Percentiles rank a stretch among this genome's conserved stretches.
Conservation (phyloP, 2,797 vertebrate species). For the Erpetoichthys calabaricus region DNA sequence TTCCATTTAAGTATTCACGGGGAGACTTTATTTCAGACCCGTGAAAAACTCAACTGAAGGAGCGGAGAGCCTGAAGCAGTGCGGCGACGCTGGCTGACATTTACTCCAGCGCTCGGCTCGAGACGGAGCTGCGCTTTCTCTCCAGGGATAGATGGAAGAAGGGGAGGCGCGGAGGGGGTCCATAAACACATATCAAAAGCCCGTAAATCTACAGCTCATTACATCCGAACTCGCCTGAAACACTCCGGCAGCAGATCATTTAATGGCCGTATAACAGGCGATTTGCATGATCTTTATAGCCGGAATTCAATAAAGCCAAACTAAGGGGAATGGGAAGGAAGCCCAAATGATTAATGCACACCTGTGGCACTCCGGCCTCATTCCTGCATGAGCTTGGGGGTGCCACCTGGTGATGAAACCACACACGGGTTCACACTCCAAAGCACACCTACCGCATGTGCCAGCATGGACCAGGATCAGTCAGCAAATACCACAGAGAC, state of each 20-base stretch:
- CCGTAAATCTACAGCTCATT: conserved; percentile 6
- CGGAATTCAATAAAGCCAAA: conserved; percentile 3
- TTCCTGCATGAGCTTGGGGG: too few relatives aligned
- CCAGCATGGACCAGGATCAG: too few relatives aligned
- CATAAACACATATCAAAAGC: conserved; percentile 3
- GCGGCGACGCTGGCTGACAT: conserved; percentile 1
- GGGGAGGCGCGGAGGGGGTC: background rate
- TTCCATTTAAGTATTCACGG: too few relatives aligned
- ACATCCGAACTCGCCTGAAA: conserved; percentile 1
- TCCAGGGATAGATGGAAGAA: conserved; percentile 2
- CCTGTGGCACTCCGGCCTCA: background rate
- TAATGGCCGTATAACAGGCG: conserved; percentile 3
- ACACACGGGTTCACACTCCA: too few relatives aligned
- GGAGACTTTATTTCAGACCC: too few relatives aligned
- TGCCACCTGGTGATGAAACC: too few relatives aligned
- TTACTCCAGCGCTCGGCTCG: conserved; percentile 1
- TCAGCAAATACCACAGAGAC: too few relatives aligned
- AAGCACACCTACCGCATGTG: too few relatives aligned
- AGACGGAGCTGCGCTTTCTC: background rate
- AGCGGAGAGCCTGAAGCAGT: background rate
- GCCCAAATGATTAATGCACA: conserved; percentile 1
- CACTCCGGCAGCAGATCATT: background rate
- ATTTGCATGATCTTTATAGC: conserved; percentile 5
- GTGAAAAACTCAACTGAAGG: too few relatives aligned
- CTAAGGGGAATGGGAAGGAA: conserved; percentile 2